phyloP scores from a whole-genome alignment of 2,113 vertebrate species.

The Anarrhichthys ocellatus region DNA sequence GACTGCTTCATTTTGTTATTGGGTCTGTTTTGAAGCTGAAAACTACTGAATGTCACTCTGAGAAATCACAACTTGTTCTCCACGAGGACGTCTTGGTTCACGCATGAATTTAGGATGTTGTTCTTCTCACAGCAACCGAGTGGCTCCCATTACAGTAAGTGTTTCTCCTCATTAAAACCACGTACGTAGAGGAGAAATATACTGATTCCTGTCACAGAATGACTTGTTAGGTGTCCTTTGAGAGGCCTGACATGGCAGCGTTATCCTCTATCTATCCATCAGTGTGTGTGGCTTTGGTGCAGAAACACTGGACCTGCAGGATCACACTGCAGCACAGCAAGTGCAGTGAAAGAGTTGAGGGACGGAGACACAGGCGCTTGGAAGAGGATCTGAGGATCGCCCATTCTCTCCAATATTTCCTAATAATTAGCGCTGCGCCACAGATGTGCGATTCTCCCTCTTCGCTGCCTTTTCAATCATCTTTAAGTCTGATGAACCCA shows the following conservation, averaged over 20 bases:
- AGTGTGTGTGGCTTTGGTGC: constrained; percentile 36
- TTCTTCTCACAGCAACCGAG: constrained; percentile 38
- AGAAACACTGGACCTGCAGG: constrained; percentile 49
- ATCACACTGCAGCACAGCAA: constrained; percentile 54
- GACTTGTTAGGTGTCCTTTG: constrained; percentile 18
- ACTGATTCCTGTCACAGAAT: not conserved
- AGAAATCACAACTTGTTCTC: constrained; percentile 15
- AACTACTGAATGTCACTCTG: constrained; percentile 30
- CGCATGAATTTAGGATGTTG: constrained; percentile 37
- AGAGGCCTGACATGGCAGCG: constrained; percentile 11
- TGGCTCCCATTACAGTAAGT: constrained; percentile 19
- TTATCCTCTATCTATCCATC: constrained; percentile 8
- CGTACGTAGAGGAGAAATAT: not conserved
- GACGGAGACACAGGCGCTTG: constrained; percentile 79
- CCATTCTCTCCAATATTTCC: constrained; percentile 74
- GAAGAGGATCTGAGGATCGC: constrained; percentile 83
- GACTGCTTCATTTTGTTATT: not conserved
- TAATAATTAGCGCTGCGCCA: constrained; percentile 83
- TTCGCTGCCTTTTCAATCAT: constrained; percentile 11
- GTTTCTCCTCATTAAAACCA: not conserved
- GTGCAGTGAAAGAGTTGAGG: constrained; percentile 67
- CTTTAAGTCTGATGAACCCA: too few species aligned
- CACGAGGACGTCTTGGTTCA: constrained; percentile 42
- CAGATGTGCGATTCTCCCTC: constrained; percentile 81
- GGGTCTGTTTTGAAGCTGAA: constrained; percentile 35